Evolutionary conservation across 1,140 invertebrate species (phyloP), one percentile per base, ranked within the genome.

Genomic region (Papilio helenus): DNA sequence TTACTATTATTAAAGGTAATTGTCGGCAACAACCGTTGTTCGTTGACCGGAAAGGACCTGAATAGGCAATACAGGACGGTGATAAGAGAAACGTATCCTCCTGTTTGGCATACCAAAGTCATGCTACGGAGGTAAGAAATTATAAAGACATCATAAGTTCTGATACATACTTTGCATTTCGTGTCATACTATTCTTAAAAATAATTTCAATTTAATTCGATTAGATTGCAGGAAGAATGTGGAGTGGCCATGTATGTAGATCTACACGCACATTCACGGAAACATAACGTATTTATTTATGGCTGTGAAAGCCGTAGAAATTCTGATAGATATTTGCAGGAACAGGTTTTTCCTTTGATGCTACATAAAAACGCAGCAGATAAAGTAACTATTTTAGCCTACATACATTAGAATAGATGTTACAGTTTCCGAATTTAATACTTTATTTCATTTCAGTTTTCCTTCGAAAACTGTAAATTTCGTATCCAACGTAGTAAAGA

Each of bases 261-360:
- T 95, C 96, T 99, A 83, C 99, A 99, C 93, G 98, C 98, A 55
- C 99, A 99, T 95, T 99, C 98, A 7, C 95, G 98, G 79, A 97
- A 97, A 90, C 98, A 99, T 92, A 99, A 99, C 93, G 97, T 99
- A 85, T 99, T 99, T 91, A 97, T 99, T 84, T 99, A 99, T 93
- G 99, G 99, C 83, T 99, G 98, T 95, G 98, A 99, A 95, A 98
- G 97, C 93, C 96, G 97, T 86, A 95, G 97, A 85, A 96, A 96
- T 85, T 95, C 96, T 55, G 97, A 97, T n/a, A 97, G 96, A 87
- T 96, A 95, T 89, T 95, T 99, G 23, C 96, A 97, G 49, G 98
- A 99, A 92, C 97, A 98, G 95, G 97, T 99, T 42, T 99, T 99
- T 94, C 98, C 98, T 2, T 92, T 98, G 61, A 99, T 99, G 97